Evolutionary conservation across 2,888 invertebrate genomes (phyloP), one percentile per base, ranked within the genome.

Genomic region (Hoplodrina ambigua): DNA sequence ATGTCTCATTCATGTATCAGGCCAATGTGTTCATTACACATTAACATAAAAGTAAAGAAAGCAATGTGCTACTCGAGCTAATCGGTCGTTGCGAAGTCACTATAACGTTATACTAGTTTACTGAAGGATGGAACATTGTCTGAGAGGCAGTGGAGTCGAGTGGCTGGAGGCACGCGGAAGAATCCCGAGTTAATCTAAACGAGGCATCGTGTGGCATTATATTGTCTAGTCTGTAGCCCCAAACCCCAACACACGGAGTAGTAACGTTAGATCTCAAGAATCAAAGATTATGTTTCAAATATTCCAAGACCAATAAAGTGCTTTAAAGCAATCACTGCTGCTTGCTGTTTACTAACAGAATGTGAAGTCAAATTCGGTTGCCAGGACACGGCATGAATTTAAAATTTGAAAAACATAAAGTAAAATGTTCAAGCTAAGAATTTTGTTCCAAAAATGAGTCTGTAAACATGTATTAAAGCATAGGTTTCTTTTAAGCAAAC

Each of bases 251-350:
- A 89, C 86, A 88, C 80, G 83, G 80, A 85, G 81, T 81, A 88
- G 86, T 88, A 87, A 83, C 83, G 87, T 90, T 89, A 89, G 81
- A 86, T 80, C 83, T 85, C 83, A 62, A 74, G 75, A 80, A 81
- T 89, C 91, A 89, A 91, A 91, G 92, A 90, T 90, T 89, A 89
- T 86, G 89, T 89, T 84, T 84, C 68, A n/a, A 44, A 76, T 75
- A 67, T 84, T 81, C 69, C 53, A 67, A 69, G 72, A 70, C 72
- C 49, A 66, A 63, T 56, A 20, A 49, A 61, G 30, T 54, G 54
- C 8, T 68, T 54, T n/a, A 44, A 46, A 58, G 54, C 60, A 30
- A 54, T 52, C 37, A 59, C 20, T 46, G n/a, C n/a, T 58, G 19
- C 33, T 49, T 5, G 41, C 41, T 46, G 46, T 33, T 33, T 10